Evolutionary conservation across 2,113 vertebrate species (phyloP), one percentile per base, ranked within the genome.

Genomic region (Dissostichus mawsoni): DNA sequence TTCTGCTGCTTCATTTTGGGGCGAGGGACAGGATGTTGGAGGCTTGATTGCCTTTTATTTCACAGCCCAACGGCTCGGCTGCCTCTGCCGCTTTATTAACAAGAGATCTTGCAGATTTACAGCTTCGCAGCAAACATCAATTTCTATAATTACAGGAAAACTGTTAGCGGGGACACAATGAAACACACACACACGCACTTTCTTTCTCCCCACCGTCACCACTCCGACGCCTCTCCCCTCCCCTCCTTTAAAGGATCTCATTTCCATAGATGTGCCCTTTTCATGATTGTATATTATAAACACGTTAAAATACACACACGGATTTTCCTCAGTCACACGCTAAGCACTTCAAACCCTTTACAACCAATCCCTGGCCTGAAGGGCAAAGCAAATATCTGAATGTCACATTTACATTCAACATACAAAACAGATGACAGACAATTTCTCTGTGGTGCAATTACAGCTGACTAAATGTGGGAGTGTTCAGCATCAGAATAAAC

Each of bases 11-110:
- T 93, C 88, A 70, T 93, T 92, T 92, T 89, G 80, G 80, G 83
- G 86, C 78, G 78, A 89, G 88, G 89, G 88, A 92, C 81, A 87
- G 90, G 90, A 94, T 90, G 94, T 91, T 86, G 87, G 90, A 93
- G 92, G 91, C 91, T 92, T 93, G 91, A 95, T 94, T 95, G 93
- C 90, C 89, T 94, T 94, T 95, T 92, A 94, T 94, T 94, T 92
- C 84, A 85, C 87, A 86, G 89, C 85, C 88, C 91, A 88, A 89
- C 89, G 73, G 89, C 91, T 88, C 80, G 74, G 69, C 86, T 86
- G 88, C 89, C 81, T 92, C 84, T 59, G 70, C 69, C 64, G 78
- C 90, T 92, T 94, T 91, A 94, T 94, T 90, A 94, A 91, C 82
- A 83, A 80, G 85, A 90, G 84, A 94, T 94, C 88, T 81, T 86